phyloP scores from a whole-genome alignment of 2,113 vertebrate genomes.

The Sterrhoptilus dennistouni region DNA sequence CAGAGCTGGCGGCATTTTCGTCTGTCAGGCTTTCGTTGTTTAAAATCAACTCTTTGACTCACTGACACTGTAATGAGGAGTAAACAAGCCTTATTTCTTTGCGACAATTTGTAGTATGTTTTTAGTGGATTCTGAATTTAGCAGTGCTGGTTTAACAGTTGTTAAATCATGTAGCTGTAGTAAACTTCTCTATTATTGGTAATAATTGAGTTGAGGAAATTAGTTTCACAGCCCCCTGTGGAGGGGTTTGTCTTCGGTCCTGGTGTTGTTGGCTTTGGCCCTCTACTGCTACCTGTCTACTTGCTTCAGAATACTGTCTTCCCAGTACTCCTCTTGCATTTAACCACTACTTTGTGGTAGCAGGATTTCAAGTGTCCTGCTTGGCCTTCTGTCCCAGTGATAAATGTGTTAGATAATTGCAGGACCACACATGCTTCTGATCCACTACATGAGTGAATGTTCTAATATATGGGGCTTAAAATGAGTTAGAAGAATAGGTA shows the following conservation, averaged over 20 bases:
- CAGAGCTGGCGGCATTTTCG: background rate
- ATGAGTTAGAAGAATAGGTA: no score
- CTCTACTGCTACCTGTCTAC: background rate
- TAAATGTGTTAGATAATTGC: background rate
- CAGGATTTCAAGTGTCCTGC: background rate
- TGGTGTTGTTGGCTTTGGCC: background rate
- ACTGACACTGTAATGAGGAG: constrained; percentile 24
- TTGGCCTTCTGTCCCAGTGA: background rate
- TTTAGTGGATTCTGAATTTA: constrained; percentile 14
- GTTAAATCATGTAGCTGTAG: background rate
- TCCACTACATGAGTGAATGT: background rate
- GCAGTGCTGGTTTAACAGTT: background rate
- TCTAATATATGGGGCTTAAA: background rate
- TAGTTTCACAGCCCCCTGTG: background rate
- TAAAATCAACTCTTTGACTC: constrained; percentile 31
- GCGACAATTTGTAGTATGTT: constrained; percentile 7
- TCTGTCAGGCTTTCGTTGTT: constrained; percentile 55
- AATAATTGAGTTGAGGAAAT: background rate
- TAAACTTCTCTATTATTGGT: background rate
- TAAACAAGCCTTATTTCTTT: constrained; percentile 49
- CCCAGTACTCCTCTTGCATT: background rate
- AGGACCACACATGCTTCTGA: rapidly evolving
- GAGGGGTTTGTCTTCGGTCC: background rate
- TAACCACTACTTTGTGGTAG: background rate
- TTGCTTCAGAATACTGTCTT: background rate